Evolutionary conservation across 1,140 invertebrate species (phyloP), one percentile per base, ranked within the genome.

Genomic region (Musca domestica): DNA sequence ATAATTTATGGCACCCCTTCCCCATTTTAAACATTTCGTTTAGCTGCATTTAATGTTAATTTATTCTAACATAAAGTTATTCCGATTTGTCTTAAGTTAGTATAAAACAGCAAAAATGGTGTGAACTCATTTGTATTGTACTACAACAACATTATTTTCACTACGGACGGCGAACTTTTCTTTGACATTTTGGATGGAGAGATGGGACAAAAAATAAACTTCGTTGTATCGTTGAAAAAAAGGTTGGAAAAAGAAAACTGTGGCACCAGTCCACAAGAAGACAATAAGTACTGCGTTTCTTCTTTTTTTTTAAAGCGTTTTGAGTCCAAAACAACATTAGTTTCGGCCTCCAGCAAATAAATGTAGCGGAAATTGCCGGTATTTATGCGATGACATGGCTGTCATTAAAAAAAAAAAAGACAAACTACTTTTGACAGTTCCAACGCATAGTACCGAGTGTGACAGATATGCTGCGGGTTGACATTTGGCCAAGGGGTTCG

Each of bases 381-480:
- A 20, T 41, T 10, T 61, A 34, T 34, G n/a, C 27, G 56, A 19
- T 34, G 56, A 20, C 20, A 9, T 25, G 12, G 9, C 2, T 54
- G 56, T 61, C 56, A 34, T 61, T 61, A 61, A 34, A 61, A 41
- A 61, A 34, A 61, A 41, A 41, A 41, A 34, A 20, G 56, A 61
- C 56, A 61, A 61, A 61, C 41, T 27, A 34, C 56, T 61, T 61
- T 34, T 61, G 56, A 61, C 56, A 61, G 27, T 30, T 34, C 17
- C 52, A 14, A 27, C 34, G 10, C 34, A 41, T 5, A 12, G 34
- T 41, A n/a, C n/a, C n/a, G n/a, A 34, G 56, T 23, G 27, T 34
- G 56, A 61, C 56, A 41, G 56, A 61, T 20, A 23, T 17, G n/a
- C 34, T 41, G 10, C 34, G 12, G 4, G 34, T 5, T 61, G 56